Evolutionary conservation across 2,113 vertebrate species (phyloP).

Genomic region (Cromileptes altivelis): DNA sequence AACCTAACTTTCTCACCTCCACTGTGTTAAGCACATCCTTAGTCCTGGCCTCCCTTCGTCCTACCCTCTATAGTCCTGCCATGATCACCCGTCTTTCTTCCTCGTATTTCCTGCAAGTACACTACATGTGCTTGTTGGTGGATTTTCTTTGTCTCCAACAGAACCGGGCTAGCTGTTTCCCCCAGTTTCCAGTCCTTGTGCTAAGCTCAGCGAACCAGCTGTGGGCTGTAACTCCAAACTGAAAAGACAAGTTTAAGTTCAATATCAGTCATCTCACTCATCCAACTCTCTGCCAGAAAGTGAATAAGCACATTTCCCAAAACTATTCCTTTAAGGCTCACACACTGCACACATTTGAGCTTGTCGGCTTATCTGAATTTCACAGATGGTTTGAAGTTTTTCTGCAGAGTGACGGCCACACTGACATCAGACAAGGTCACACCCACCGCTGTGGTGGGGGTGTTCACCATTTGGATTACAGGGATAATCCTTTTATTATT

Average conservation of each 20-base stretch:
- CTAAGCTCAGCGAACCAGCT: not conserved
- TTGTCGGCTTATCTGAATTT: constrained; percentile 30
- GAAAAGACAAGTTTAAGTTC: too few species aligned
- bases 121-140: not conserved
- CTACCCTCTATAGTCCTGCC: too few species aligned
- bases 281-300: not conserved
- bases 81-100: too few species aligned
- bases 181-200: not conserved
- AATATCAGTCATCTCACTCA: not conserved
- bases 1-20: too few species aligned
- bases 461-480: constrained; percentile 78
- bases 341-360: constrained; percentile 1
- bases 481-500: constrained; percentile 80
- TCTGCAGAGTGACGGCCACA: constrained; percentile 5
- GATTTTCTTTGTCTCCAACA: not conserved
- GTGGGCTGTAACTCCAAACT: not conserved
- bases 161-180: not conserved
- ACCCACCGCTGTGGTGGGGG: constrained; percentile 44
- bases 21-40: too few species aligned
- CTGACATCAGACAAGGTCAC: constrained; percentile 71
- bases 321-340: constrained; percentile 12
- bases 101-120: too few species aligned
- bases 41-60: too few species aligned
- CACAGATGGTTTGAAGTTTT: constrained; percentile 22
- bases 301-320: not conserved